Evolutionary conservation across 2,797 vertebrate species (phyloP).

Genomic region (Sebastes elongatus): DNA sequence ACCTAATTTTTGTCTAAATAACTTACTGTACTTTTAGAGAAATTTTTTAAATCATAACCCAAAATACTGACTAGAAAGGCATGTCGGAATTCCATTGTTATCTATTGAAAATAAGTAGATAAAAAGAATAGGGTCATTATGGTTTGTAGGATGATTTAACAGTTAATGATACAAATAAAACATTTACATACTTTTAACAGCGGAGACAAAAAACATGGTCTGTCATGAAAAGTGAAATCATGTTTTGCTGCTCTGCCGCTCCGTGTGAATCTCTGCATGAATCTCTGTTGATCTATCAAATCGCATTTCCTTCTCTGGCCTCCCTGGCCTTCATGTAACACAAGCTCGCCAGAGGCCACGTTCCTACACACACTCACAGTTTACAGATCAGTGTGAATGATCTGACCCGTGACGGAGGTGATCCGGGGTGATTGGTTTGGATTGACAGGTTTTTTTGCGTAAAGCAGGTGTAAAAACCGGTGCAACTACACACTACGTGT

Average conservation of each 20-base stretch:
- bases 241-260: conserved; percentile 13
- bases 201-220: not conserved
- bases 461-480: not conserved
- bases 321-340: not conserved
- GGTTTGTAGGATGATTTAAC: no score
- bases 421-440: not conserved
- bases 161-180: not conserved
- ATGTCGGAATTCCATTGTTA: not conserved
- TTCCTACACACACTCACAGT: not conserved
- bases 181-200: not conserved
- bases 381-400: conserved; percentile 19
- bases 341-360: not conserved
- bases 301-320: not conserved
- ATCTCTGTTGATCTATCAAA: conserved; percentile 17
- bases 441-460: not conserved
- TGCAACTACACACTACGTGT: not conserved
- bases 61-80: not conserved
- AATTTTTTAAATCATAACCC: no score
- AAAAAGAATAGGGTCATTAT: no score
- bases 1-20: not conserved
- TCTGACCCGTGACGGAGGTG: not conserved
- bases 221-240: not conserved
- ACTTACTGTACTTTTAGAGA: not conserved
- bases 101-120: not conserved
- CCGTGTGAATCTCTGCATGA: conserved; percentile 38